Conservation (phyloP, 53 echinoderm and acorn worm species). For the Echinometra lucunter region DNA sequence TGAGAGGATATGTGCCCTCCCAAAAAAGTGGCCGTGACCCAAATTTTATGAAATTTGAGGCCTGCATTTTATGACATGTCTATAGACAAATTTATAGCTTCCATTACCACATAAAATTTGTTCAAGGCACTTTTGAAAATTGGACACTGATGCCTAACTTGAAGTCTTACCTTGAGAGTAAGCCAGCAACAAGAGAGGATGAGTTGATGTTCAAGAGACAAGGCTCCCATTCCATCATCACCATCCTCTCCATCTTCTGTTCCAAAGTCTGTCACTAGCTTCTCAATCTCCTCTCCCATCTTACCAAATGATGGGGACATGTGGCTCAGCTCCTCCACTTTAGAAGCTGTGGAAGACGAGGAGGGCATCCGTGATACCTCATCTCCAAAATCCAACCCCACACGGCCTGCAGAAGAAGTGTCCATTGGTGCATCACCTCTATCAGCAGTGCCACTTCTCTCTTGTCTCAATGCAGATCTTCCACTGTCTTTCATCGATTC, state of each 20-base stretch:
- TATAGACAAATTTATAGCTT: too few species aligned
- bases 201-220: slow-evolving; percentile 87
- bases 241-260: slow-evolving; percentile 57
- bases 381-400: background rate
- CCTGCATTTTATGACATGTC: too few species aligned
- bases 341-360: too few species aligned
- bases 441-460: background rate
- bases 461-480: background rate
- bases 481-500: background rate
- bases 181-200: slow-evolving; percentile 95
- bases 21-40: too few species aligned
- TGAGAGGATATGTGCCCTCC: too few species aligned
- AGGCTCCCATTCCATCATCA: slow-evolving; percentile 56
- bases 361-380: background rate
- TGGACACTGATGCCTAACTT: too few species aligned
- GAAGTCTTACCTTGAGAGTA: slow-evolving; percentile 86
- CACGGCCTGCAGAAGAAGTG: background rate
- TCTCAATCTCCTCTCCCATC: slow-evolving; percentile 96
- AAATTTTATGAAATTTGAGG: too few species aligned
- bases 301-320: slow-evolving; percentile 91
- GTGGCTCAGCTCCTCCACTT: slow-evolving; percentile 14
- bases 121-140: background rate
- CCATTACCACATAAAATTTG: too few species aligned
- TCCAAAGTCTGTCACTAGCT: slow-evolving; percentile 73
- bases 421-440: background rate